phyloP scores from a whole-genome alignment of 2,113 vertebrate species.

The Furnarius figulus region DNA sequence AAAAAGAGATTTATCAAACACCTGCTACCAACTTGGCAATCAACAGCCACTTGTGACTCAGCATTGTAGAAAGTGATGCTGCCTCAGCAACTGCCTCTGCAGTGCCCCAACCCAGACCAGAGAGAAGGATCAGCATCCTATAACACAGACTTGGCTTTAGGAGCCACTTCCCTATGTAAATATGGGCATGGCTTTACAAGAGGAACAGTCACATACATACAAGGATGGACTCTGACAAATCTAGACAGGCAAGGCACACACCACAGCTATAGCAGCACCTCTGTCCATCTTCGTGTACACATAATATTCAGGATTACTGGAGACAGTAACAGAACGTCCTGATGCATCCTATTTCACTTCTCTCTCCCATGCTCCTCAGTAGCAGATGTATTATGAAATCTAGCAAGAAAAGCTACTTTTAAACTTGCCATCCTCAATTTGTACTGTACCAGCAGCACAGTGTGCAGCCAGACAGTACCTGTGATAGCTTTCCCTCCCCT shows the following conservation, averaged over 20 bases:
- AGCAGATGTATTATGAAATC: not conserved
- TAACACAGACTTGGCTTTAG: rapidly evolving
- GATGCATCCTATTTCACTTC: not conserved
- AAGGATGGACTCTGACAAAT: not conserved
- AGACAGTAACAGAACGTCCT: not conserved
- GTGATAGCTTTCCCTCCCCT: no score
- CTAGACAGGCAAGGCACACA: not conserved
- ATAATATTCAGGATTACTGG: not conserved
- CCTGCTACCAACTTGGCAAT: not conserved
- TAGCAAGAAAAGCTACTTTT: not conserved
- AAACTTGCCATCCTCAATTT: not conserved
- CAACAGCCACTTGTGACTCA: not conserved
- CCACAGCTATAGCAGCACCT: not conserved
- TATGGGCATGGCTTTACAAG: not conserved
- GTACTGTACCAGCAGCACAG: not conserved
- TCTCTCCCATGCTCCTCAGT: no score
- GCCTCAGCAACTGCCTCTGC: not conserved
- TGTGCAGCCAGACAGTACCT: not conserved
- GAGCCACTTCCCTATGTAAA: not conserved
- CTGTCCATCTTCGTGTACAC: no score
- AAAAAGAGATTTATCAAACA: not conserved
- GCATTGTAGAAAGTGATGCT: not conserved
- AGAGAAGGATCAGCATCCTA: not conserved
- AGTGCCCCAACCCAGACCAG: not conserved
- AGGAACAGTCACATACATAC: not conserved